Base-by-base conservation (phyloP, 1,140 invertebrate species). In the Melanaphis sacchari region DNA sequence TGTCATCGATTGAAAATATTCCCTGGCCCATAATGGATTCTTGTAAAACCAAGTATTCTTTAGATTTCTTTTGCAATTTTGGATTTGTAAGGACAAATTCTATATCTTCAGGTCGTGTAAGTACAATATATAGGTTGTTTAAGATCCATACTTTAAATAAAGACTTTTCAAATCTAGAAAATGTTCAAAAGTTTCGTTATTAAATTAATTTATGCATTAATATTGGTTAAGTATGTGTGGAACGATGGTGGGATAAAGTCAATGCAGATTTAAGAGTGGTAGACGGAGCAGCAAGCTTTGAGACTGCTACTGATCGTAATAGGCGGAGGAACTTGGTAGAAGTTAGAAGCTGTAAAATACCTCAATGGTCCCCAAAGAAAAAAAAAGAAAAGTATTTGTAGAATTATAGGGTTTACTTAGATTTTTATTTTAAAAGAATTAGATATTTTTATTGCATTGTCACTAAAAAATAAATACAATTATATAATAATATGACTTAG, bases 11-110 rank as follows among this genome's bases (percentile, higher is more conserved):
- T 49, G 93, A 90, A 82, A 93, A 93, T 54, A 93, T 76, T 31
- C 93, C 93, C 91, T 93, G 93, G 0, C 93, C 93, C 93, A 93
- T 93, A 1, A 93, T 90, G 4, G 87, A 90, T 81, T 90, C 88
- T 82, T 90, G 93, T 41, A 93, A 81, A 41, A 93, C 76, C 40
- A 52, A 46, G n/a, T 93, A 93, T 52, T 93, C 93, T 40, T 46
- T 81, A 22, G 85, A 49, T 93, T 93, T 93, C 46, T 40, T 93
- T 41, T 54, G 41, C 26, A 93, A 90, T 41, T 93, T 89, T 31
- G 93, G 93, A 81, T 49, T 76, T 26, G 52, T 89, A n/a, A 93
- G 31, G 15, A 89, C 43, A 22, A 91, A 46, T 52, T 93, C 91
- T 54, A 94, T 85, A 46, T 94, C 94, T 82, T 93, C 91, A 21